Percentiles rank a stretch among this genome's conserved stretches.
Evolutionary conservation across 2,888 invertebrate genomes (phyloP).

Genomic region (Drosophila basisetae): DNA sequence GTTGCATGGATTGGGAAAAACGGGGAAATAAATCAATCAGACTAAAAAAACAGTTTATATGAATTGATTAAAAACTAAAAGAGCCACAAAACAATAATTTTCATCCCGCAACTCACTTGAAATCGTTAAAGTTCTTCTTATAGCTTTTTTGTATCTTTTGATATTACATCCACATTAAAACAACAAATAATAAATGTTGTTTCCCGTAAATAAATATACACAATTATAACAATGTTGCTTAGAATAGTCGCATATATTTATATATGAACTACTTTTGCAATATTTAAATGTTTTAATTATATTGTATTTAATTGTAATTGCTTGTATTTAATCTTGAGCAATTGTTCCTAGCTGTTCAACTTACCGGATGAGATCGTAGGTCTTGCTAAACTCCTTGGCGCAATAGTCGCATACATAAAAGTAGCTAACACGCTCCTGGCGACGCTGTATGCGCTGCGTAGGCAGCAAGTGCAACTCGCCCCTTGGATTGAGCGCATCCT

Average conservation of each 20-base stretch:
- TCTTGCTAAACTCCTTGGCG: slow-evolving; percentile 69
- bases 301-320: too few relatives aligned
- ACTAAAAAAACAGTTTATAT: too few relatives aligned
- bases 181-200: not conserved
- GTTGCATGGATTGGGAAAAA: too few relatives aligned
- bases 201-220: not conserved
- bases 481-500: slow-evolving; percentile 26
- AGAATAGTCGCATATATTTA: not conserved
- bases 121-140: too few relatives aligned
- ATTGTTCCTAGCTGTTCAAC: not conserved
- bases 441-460: slow-evolving; percentile 40
- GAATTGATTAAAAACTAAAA: not conserved
- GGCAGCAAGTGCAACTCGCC: slow-evolving; percentile 5
- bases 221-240: not conserved
- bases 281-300: too few relatives aligned
- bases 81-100: not conserved
- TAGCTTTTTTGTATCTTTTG: not conserved
- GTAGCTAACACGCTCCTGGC: slow-evolving; percentile 11
- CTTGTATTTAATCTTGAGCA: not conserved
- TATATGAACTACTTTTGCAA: too few relatives aligned
- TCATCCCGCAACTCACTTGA: not conserved
- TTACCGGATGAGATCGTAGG: slow-evolving; percentile 75
- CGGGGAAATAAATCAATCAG: too few relatives aligned
- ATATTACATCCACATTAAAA: too few relatives aligned
- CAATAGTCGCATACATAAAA: slow-evolving; percentile 74